Evolutionary conservation across 1,140 invertebrate genomes (phyloP).

Genomic region (Megalonaias nervosa): DNA sequence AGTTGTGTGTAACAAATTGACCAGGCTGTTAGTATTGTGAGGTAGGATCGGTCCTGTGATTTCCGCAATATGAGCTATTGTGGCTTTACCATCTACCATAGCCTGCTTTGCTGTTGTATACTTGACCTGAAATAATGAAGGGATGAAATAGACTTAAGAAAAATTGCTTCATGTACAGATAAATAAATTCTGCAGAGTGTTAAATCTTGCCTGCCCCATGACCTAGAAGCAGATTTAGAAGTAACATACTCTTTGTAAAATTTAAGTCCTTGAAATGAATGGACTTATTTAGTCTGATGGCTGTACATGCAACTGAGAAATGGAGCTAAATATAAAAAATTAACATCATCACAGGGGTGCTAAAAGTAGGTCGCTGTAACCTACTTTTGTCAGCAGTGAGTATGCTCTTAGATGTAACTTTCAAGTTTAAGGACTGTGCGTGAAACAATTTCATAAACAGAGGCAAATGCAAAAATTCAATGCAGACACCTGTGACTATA

Average conservation of each 20-base stretch:
- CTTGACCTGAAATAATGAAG: conserved; percentile 37
- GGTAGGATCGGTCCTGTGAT: conserved; percentile 45
- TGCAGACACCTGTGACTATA: too few relatives aligned
- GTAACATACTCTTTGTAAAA: background rate
- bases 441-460: too few relatives aligned
- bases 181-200: background rate
- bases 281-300: background rate
- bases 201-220: background rate
- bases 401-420: too few relatives aligned
- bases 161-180: background rate
- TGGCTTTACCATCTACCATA: conserved; percentile 35
- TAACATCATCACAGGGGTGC: too few relatives aligned
- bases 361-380: too few relatives aligned
- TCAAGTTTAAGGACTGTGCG: too few relatives aligned
- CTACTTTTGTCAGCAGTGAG: too few relatives aligned
- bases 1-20: conserved; percentile 28
- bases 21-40: conserved; percentile 28
- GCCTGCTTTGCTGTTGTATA: conserved; percentile 45
- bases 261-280: background rate
- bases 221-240: background rate
- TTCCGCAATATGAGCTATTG: conserved; percentile 45
- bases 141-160: background rate
- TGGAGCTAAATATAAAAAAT: too few relatives aligned
- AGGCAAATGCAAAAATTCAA: too few relatives aligned
- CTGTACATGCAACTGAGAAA: background rate